Evolutionary conservation across 2,888 invertebrate genomes (phyloP), one percentile per base, ranked within the genome.

Genomic region (Ametastegia equiseti): DNA sequence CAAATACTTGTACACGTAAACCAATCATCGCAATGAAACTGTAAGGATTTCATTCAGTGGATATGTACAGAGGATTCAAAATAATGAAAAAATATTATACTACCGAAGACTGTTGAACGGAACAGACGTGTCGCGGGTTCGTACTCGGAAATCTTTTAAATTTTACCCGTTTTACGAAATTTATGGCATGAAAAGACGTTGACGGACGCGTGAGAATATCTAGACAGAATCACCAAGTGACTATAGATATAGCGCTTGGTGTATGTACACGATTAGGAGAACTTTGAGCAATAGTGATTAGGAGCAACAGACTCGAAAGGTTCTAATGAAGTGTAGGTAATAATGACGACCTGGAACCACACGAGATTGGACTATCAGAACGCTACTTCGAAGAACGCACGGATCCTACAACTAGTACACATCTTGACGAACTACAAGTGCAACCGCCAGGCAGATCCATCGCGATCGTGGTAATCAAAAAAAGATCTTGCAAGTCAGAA

Each of bases 281-380:
- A 2, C 13, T 2, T 45, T 45, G 3, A 45, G 3, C 13, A 45
- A 2, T 3, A 0, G 7, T 45, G 11, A 9, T 45, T 42, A 13
- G 5, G 13, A 7, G 1, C 1, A 15, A 9, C 2, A 13, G 15
- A 45, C 15, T 7, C 2, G 45, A 45, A 11, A 45, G 94, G 94
- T 94, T 94, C 94, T 19, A 57, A 2, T 23, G 9, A 13, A 5
- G 27, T 5, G n/a, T n/a, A n/a, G n/a, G n/a, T n/a, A n/a, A n/a
- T n/a, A n/a, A 71, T 71, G 45, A 1, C 69, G 7, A 33, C 23
- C 23, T 71, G 71, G 42, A 45, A 45, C 2, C 7, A 11, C 19
- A 36, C 0, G 23, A 71, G n/a, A 6, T 36, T 1, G 42, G 39
- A 0, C 13, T 30, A 7, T n/a, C 9, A 5, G n/a, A 11, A 0